Evolutionary conservation across 2,888 invertebrate genomes (phyloP).

Genomic region (Caenorhabditis virilis): DNA sequence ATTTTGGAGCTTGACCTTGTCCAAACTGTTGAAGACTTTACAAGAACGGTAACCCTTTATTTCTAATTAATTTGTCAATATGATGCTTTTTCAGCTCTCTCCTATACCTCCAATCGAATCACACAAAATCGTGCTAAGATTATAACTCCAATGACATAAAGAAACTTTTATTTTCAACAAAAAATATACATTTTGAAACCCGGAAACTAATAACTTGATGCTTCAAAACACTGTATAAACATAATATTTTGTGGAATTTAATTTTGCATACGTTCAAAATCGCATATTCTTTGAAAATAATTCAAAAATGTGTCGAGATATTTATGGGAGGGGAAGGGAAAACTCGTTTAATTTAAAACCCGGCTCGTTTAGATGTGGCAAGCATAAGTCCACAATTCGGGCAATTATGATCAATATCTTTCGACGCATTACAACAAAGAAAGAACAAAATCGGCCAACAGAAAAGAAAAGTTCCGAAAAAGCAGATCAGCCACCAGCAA

Average conservation of each 20-base stretch:
- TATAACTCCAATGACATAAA: no score
- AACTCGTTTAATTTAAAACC: not conserved
- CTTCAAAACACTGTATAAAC: not conserved
- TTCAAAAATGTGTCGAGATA: not conserved
- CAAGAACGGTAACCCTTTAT: no score
- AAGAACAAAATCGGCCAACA: conserved; percentile 31
- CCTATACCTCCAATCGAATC: no score
- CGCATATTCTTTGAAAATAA: not conserved
- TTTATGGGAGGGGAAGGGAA: not conserved
- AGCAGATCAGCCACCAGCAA: conserved; percentile 38
- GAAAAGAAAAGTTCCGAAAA: conserved; percentile 30
- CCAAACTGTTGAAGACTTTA: no score
- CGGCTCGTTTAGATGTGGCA: conserved; percentile 2
- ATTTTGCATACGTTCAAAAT: not conserved
- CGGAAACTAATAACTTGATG: not conserved
- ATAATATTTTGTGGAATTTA: not conserved
- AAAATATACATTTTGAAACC: no score
- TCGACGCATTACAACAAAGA: conserved; percentile 26
- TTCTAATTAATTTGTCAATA: no score
- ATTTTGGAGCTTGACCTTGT: no score
- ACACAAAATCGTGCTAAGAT: no score
- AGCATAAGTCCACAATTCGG: conserved; percentile 22
- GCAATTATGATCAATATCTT: conserved; percentile 30
- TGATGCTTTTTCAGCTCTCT: no score
- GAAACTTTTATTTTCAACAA: no score